Percentiles rank a stretch among this genome's conserved stretches.
phyloP scores from a whole-genome alignment of 2,113 vertebrate species.

The Stegastes partitus region DNA sequence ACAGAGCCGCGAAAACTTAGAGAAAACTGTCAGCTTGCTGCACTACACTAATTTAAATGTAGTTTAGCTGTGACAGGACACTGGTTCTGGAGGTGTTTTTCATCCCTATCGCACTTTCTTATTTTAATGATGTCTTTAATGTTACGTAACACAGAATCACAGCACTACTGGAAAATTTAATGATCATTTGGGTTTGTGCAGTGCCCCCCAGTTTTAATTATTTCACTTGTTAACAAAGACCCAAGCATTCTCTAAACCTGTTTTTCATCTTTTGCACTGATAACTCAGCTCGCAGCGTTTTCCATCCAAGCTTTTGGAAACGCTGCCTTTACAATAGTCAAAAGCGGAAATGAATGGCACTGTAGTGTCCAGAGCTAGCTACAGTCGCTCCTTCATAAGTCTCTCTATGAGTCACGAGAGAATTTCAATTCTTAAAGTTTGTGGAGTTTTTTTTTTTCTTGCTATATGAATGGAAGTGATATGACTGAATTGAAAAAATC shows the following conservation, averaged over 20 bases:
- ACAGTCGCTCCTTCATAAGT: background rate
- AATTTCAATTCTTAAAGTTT: background rate
- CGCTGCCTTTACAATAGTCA: background rate
- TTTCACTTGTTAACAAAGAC: background rate
- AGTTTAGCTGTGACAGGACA: background rate
- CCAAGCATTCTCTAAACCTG: background rate
- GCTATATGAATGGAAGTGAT: too few relatives aligned
- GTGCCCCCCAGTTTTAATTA: background rate
- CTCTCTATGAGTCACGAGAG: background rate
- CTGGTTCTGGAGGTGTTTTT: background rate
- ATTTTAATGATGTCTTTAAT: constrained; percentile 2
- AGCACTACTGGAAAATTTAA: background rate
- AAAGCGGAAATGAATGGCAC: background rate
- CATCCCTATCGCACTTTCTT: background rate
- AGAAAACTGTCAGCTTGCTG: background rate
- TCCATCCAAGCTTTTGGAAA: background rate
- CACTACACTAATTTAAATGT: background rate
- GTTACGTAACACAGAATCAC: background rate
- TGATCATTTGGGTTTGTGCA: background rate
- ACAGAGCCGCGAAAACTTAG: background rate
- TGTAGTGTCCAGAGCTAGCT: background rate
- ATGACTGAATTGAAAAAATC: background rate
- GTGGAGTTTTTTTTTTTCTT: too few relatives aligned
- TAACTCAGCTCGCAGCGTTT: background rate
- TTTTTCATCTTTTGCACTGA: background rate